Evolutionary conservation across 2,888 invertebrate species (phyloP).

Genomic region (Diarsia brunnea): DNA sequence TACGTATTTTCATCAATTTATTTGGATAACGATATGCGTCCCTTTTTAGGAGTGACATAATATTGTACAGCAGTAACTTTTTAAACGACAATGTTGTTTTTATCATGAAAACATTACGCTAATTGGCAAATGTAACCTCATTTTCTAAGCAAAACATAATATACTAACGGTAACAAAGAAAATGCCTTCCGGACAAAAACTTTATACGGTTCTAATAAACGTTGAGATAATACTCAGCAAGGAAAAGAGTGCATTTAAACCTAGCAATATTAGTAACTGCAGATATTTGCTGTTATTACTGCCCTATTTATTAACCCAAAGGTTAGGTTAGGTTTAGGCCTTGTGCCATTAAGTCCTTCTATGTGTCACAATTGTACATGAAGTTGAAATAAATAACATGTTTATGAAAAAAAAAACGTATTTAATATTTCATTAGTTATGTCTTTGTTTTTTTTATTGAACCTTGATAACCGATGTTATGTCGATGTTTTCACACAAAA

Average conservation of each 20-base stretch:
- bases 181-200: slow-evolving; percentile 36
- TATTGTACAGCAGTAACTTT: neutral
- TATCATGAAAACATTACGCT: slow-evolving; percentile 2
- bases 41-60: neutral
- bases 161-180: slow-evolving; percentile 27
- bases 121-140: slow-evolving; percentile 27
- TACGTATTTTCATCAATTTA: neutral
- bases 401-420: no score
- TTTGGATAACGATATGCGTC: neutral
- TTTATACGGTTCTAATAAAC: slow-evolving; percentile 8
- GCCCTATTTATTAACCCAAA: no score
- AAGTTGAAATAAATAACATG: no score
- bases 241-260: neutral
- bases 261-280: neutral
- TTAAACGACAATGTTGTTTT: neutral
- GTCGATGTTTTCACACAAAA: no score
- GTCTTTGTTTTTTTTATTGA: no score
- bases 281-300: neutral
- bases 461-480: neutral
- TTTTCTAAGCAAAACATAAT: slow-evolving; percentile 31
- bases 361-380: no score
- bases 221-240: neutral
- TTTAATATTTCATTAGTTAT: no score
- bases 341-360: no score
- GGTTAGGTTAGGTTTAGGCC: no score